A percentile compares a stretch with the other conserved stretches of the same genome.
These are phyloP conservation scores for Nematolebias whitei DNA, from an alignment of 2,113 vertebrate genomes.

Conservation along the genomic window DNA sequence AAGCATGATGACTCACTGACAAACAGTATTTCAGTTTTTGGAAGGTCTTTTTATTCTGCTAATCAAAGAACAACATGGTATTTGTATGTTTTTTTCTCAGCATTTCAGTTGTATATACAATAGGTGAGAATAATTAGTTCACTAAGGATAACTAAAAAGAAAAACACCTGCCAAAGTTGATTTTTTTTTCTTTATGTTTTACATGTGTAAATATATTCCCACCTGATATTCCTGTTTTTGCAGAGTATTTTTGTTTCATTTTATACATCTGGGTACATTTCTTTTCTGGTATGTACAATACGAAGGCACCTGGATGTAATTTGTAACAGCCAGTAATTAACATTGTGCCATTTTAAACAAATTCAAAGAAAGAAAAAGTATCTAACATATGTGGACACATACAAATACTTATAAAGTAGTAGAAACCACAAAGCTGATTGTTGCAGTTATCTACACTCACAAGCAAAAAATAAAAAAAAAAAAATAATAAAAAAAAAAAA, in stretches of 20 bases:
- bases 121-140: constrained; percentile 21
- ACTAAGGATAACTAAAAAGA: constrained; percentile 10
- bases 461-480: too few relatives aligned
- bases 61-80: constrained; percentile 26
- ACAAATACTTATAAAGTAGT: constrained; percentile 18
- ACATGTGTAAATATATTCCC: too few relatives aligned
- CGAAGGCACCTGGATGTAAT: not conserved
- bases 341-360: constrained; percentile 4
- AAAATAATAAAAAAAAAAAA: too few relatives aligned
- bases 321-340: constrained; percentile 1
- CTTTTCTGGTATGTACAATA: constrained; percentile 4
- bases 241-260: not conserved
- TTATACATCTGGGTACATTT: not conserved
- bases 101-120: constrained; percentile 15
- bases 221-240: constrained; percentile 2
- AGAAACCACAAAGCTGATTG: constrained; percentile 22
- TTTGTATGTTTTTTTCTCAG: constrained; percentile 32
- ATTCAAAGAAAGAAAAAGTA: constrained; percentile 9
- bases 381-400: not conserved
- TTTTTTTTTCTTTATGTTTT: constrained; percentile 17
- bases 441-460: constrained; percentile 51
- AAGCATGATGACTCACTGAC: constrained; percentile 59
- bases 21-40: constrained; percentile 48
- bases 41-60: constrained; percentile 23
- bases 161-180: not conserved